Evolutionary conservation across 2,113 vertebrate species (phyloP).

Genomic region (Nanger granti): DNA sequence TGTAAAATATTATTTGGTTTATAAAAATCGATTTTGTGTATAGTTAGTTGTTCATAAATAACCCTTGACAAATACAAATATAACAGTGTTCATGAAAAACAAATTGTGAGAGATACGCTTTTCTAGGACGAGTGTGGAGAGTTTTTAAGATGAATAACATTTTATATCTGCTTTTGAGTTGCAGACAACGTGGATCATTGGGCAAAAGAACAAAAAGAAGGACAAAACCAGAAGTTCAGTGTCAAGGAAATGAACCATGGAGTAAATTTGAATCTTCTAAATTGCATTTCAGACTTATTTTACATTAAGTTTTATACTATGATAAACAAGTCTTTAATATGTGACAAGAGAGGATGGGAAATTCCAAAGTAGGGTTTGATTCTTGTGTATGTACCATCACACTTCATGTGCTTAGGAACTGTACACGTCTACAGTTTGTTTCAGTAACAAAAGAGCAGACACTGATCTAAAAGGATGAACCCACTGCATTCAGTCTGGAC

Average conservation of each 20-base stretch:
- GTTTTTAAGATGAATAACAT: neutral
- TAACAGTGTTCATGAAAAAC: neutral
- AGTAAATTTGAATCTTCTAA: neutral
- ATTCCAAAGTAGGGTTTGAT: neutral
- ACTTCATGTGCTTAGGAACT: neutral
- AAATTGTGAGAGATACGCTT: neutral
- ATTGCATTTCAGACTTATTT: neutral
- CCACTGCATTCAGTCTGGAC: neutral
- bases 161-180: neutral
- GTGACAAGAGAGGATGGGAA: neutral
- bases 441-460: neutral
- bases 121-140: neutral
- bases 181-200: neutral
- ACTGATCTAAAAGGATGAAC: neutral
- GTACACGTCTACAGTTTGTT: neutral
- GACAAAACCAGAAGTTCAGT: neutral
- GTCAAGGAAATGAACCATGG: neutral
- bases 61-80: neutral
- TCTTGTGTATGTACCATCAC: neutral
- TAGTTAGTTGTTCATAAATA: neutral
- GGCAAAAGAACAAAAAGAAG: neutral
- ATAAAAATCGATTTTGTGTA: neutral
- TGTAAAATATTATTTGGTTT: slow-evolving; percentile 20
- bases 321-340: neutral
- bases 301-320: neutral